Evolutionary conservation across 2,113 vertebrate species (phyloP).

Genomic region (Ageneiosus marmoratus): DNA sequence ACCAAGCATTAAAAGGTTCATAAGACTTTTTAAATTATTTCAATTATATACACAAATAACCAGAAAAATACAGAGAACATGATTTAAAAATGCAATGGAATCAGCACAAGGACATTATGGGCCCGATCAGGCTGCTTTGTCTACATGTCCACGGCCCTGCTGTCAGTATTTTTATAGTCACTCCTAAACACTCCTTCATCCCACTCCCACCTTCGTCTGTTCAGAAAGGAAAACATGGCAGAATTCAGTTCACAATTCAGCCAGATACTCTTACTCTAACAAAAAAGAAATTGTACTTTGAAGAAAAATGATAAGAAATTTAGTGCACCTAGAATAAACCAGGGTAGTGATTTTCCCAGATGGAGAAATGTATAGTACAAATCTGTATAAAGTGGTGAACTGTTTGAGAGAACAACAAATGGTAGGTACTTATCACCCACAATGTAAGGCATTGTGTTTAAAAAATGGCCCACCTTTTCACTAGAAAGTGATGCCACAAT

Average conservation of each 20-base stretch:
- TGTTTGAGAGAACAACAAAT: background rate
- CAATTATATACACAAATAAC: background rate
- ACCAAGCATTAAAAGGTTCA: background rate
- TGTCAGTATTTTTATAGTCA: slow-evolving; percentile 15
- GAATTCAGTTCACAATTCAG: background rate
- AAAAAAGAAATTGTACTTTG: background rate
- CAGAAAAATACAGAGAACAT: background rate
- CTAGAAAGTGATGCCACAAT: background rate
- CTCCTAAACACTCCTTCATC: background rate
- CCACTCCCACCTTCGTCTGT: background rate
- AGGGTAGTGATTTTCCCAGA: background rate
- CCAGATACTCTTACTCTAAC: background rate
- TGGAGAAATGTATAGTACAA: background rate
- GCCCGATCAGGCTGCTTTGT: background rate
- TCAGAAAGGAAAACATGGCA: background rate
- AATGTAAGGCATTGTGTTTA: background rate
- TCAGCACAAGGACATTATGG: background rate
- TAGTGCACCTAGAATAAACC: background rate
- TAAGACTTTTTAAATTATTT: background rate
- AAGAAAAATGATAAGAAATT: background rate
- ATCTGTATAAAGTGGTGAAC: background rate
- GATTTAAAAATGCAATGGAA: background rate
- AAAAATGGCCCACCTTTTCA: background rate
- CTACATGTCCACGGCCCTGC: background rate
- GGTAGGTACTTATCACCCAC: background rate